Percentiles rank a stretch among this genome's conserved stretches.
phyloP scores from a whole-genome alignment of 2,113 vertebrate species.

The Hirundichthys speculiger region DNA sequence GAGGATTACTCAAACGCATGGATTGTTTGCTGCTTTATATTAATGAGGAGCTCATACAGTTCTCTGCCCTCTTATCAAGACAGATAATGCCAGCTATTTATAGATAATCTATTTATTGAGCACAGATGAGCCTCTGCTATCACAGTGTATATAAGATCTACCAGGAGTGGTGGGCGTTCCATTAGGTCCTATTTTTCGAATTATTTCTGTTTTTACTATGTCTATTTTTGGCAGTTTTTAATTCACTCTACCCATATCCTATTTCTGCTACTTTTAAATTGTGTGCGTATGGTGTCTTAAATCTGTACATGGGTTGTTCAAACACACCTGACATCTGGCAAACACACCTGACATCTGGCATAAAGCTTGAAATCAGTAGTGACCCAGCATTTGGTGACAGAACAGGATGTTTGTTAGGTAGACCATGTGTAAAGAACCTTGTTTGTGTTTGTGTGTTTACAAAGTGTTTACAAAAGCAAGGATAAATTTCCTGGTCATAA shows the following conservation, averaged over 20 bases:
- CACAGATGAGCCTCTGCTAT: slow-evolving; percentile 58
- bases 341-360: no score
- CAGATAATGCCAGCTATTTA: slow-evolving; percentile 79
- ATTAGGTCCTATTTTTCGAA: not conserved
- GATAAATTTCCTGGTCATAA: slow-evolving; percentile 3
- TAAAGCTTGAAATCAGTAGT: no score
- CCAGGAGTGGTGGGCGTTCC: slow-evolving; percentile 18
- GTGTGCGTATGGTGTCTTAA: not conserved
- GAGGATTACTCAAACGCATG: slow-evolving; percentile 8
- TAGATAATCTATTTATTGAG: slow-evolving; percentile 79
- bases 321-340: no score
- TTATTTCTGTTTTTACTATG: no score
- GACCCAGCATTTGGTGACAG: no score
- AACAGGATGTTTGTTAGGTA: not conserved
- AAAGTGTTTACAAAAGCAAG: slow-evolving; percentile 7
- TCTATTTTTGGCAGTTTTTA: not conserved
- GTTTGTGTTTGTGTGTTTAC: not conserved
- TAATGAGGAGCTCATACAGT: slow-evolving; percentile 70
- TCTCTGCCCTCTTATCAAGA: slow-evolving; percentile 63
- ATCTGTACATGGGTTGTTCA: not conserved
- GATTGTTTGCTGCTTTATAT: slow-evolving; percentile 46
- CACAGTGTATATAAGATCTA: slow-evolving; percentile 32
- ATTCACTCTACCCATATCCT: not conserved
- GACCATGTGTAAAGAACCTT: not conserved
- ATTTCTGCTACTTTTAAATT: not conserved